Percentiles rank a stretch among this genome's conserved stretches.
These are phyloP conservation scores for Proisotoma minuta DNA, from an alignment of 2,888 invertebrate genomes.

Conservation along the genomic window DNA sequence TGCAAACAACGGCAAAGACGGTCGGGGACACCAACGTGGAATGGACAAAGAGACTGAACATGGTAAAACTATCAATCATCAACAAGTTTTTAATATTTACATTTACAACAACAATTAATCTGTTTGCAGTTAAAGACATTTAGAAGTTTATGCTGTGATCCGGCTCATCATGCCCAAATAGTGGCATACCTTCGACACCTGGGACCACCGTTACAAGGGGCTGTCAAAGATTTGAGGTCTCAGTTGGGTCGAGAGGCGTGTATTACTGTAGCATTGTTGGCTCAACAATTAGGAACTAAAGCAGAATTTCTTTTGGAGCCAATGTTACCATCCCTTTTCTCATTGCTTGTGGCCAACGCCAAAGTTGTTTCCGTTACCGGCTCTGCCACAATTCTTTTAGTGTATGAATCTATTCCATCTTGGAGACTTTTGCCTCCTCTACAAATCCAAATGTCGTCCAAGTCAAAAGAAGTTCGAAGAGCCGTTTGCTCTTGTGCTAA, in stretches of 20 bases:
- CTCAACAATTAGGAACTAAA: conserved; percentile 75
- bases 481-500: conserved; percentile 76
- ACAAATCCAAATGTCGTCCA: conserved; percentile 69
- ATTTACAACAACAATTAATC: background rate
- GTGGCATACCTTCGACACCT: conserved; percentile 44
- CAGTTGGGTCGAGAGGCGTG: conserved; percentile 94
- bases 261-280: conserved; percentile 86
- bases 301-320: conserved; percentile 80
- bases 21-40: conserved; percentile 42
- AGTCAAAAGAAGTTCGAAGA: conserved; percentile 85
- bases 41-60: conserved; percentile 43
- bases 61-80: conserved; percentile 25
- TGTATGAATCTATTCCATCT: conserved; percentile 56
- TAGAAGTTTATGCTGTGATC: conserved; percentile 42
- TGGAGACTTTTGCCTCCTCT: conserved; percentile 75
- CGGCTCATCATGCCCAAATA: conserved; percentile 41
- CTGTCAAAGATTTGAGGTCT: conserved; percentile 56
- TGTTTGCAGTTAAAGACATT: conserved; percentile 42
- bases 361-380: conserved; percentile 62
- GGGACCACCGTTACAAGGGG: conserved; percentile 41
- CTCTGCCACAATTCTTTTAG: conserved; percentile 26
- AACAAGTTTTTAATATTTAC: background rate
- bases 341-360: conserved; percentile 89
- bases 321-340: conserved; percentile 76
- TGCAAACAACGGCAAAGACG: conserved; percentile 43